Percentiles rank a stretch among this genome's conserved stretches.
Conservation (phyloP, 2,113 vertebrate species). For the Aldabrachelys gigantea region DNA sequence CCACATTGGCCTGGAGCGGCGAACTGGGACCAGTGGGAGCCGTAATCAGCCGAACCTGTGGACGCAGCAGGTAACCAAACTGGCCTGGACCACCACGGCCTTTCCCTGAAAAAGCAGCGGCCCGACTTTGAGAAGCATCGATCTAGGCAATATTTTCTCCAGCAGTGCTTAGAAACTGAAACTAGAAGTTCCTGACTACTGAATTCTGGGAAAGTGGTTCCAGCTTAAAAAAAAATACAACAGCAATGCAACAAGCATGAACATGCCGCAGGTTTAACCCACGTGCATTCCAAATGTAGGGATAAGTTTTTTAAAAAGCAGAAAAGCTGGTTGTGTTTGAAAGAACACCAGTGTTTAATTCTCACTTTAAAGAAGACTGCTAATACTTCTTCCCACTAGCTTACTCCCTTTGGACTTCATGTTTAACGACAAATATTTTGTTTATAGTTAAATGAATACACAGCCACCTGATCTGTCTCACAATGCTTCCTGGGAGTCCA, state of each 20-base stretch:
- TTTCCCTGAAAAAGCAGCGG: too few relatives aligned
- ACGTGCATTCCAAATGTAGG: neutral
- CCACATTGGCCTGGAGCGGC: too few relatives aligned
- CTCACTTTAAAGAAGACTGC: slow-evolving; percentile 4
- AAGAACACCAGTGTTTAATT: slow-evolving; percentile 15
- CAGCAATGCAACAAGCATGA: neutral
- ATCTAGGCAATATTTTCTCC: neutral
- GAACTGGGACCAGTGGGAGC: too few relatives aligned
- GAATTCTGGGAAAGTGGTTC: neutral
- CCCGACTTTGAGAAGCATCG: too few relatives aligned
- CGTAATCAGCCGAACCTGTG: too few relatives aligned
- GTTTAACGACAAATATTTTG: slow-evolving; percentile 55
- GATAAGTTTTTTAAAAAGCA: neutral
- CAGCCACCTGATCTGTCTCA: slow-evolving; percentile 22
- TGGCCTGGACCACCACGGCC: too few relatives aligned
- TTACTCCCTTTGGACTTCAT: slow-evolving; percentile 45
- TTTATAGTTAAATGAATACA: slow-evolving; percentile 33
- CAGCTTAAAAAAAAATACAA: neutral
- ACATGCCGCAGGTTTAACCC: neutral
- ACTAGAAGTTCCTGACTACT: neutral
- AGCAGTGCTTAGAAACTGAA: neutral
- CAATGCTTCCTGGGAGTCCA: slow-evolving; percentile 5
- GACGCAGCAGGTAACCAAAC: too few relatives aligned
- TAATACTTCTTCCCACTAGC: slow-evolving; percentile 20
- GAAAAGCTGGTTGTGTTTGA: neutral